phyloP scores from a whole-genome alignment of 1,140 invertebrate genomes.

The Lordiphosa stackelbergi region DNA sequence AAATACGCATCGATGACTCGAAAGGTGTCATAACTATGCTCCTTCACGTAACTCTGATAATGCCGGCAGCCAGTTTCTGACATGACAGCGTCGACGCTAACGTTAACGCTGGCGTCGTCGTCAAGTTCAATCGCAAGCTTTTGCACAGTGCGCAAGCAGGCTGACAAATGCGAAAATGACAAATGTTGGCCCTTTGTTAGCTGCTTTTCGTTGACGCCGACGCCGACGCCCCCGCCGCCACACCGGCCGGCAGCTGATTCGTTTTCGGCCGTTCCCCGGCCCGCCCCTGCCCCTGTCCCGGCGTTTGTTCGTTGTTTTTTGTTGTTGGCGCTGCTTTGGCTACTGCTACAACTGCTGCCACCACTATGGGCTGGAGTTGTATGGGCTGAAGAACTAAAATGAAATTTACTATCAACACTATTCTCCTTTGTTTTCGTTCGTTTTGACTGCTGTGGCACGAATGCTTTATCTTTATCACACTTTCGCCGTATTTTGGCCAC shows the following conservation, averaged over 20 bases:
- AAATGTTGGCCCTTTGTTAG: slow-evolving; percentile 53
- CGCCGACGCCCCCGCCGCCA: slow-evolving; percentile 12
- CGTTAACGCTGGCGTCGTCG: slow-evolving; percentile 18
- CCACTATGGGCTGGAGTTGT: too few relatives aligned
- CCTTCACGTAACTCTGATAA: slow-evolving; percentile 74
- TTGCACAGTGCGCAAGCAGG: slow-evolving; percentile 59
- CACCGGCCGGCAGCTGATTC: slow-evolving; percentile 45
- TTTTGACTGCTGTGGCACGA: slow-evolving; percentile 59
- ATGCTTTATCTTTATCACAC: slow-evolving; percentile 68
- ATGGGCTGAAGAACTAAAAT: too few relatives aligned
- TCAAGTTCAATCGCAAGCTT: slow-evolving; percentile 55
- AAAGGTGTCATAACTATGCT: slow-evolving; percentile 80
- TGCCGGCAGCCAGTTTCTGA: slow-evolving; percentile 76
- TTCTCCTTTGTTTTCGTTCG: slow-evolving; percentile 72
- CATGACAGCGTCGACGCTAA: slow-evolving; percentile 63
- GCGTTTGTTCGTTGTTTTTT: slow-evolving; percentile 12
- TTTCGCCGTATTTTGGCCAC: slow-evolving; percentile 73
- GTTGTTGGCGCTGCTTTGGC: slow-evolving; percentile 20
- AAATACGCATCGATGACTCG: slow-evolving; percentile 86
- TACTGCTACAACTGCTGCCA: slow-evolving; percentile 3
- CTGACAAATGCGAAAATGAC: slow-evolving; percentile 43
- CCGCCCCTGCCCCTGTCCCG: slow-evolving; percentile 24
- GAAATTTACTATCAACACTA: slow-evolving; percentile 69
- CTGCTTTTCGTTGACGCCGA: slow-evolving; percentile 25
- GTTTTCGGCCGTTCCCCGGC: slow-evolving; percentile 67